These are phyloP conservation scores for Leuciscus waleckii DNA, from an alignment of 2,797 vertebrate species.

Conservation along the genomic window DNA sequence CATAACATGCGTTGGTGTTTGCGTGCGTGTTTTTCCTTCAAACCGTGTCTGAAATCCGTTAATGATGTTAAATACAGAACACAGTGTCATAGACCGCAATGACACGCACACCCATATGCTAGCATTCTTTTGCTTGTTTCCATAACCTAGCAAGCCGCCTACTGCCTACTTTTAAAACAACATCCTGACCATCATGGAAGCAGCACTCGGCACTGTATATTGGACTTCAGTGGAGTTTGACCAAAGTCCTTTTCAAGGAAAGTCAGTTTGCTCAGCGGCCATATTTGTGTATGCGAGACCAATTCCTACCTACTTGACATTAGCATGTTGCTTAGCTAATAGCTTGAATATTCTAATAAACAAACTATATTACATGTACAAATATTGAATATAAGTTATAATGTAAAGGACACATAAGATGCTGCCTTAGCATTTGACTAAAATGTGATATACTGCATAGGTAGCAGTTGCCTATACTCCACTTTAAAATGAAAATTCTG, in stretches of 20 bases:
- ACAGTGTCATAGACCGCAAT: conserved; percentile 7
- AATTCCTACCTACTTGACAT: not conserved
- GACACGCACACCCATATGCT: not conserved
- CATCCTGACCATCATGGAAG: not conserved
- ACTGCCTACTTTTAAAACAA: not conserved
- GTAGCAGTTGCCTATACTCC: not conserved
- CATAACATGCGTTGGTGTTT: conserved; percentile 36
- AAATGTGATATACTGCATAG: not conserved
- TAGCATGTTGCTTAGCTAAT: not conserved
- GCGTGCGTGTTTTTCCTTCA: conserved; percentile 21
- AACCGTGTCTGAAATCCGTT: conserved; percentile 26
- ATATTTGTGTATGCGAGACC: not conserved
- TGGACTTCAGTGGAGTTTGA: not conserved
- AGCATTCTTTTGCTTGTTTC: conserved; percentile 24
- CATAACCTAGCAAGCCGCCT: conserved; percentile 30
- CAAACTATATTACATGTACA: not conserved
- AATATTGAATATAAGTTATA: not conserved
- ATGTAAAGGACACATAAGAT: not conserved
- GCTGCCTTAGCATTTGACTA: not conserved
- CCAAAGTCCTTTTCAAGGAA: not conserved
- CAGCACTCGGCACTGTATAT: not conserved
- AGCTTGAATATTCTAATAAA: not conserved
- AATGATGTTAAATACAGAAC: conserved; percentile 47
- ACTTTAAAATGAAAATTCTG: too few relatives aligned
- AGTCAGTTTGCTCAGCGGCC: not conserved